Conservation (phyloP, 2,113 vertebrate genomes). For the Burhinus bistriatus region DNA sequence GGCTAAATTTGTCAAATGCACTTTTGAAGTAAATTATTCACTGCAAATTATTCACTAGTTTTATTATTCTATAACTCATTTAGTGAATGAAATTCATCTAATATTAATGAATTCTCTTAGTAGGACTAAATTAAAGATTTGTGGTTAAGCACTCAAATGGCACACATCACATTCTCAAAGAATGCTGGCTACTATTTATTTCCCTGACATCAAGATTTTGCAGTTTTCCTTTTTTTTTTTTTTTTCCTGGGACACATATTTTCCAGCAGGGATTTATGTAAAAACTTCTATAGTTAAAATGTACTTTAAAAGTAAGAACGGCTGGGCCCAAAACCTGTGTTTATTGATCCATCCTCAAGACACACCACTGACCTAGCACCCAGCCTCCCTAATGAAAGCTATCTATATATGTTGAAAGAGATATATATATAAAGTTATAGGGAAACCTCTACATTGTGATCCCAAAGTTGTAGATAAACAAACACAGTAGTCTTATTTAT, state of each 20-base stretch:
- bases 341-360: not conserved
- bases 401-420: not conserved
- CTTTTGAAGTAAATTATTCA: conserved; percentile 10
- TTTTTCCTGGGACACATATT: not conserved
- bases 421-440: not conserved
- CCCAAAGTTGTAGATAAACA: not conserved
- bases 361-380: not conserved
- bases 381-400: not conserved
- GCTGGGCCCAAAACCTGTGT: not conserved
- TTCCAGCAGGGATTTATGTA: not conserved
- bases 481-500: not conserved
- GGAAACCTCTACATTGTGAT: not conserved
- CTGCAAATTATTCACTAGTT: conserved; percentile 4
- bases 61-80: conserved; percentile 32
- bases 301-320: not conserved
- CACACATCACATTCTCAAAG: not conserved
- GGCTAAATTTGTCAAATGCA: not conserved
- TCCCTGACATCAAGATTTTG: not conserved
- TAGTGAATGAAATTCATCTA: conserved; percentile 6
- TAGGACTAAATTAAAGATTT: conserved; percentile 22
- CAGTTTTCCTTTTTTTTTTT: not conserved
- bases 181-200: not conserved
- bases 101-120: conserved; percentile 25
- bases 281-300: not conserved
- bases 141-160: not conserved